Evolutionary conservation across 2,113 vertebrate genomes (phyloP).

Genomic region (Aegotheles bennettii): DNA sequence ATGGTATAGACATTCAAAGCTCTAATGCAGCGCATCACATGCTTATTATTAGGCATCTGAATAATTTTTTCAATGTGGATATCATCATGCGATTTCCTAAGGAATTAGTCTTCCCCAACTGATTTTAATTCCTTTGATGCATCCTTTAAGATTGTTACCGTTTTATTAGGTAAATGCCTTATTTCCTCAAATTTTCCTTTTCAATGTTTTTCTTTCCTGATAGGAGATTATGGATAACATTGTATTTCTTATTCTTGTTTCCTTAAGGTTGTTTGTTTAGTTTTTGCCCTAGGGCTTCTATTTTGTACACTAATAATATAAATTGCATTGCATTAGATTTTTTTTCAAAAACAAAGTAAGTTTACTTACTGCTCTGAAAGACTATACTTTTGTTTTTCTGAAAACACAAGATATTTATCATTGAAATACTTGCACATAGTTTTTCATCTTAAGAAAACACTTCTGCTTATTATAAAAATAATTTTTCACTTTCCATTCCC

Average conservation of each 20-base stretch:
- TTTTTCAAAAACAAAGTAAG: not conserved
- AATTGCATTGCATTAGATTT: not conserved
- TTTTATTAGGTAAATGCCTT: not conserved
- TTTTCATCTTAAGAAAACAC: not conserved
- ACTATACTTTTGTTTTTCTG: not conserved
- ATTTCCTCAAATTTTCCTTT: not conserved
- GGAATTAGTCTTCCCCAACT: not conserved
- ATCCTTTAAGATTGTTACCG: not conserved
- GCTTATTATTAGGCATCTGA: not conserved
- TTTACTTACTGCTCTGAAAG: not conserved
- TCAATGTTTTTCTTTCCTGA: not conserved
- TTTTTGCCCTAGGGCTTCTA: not conserved
- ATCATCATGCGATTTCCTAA: not conserved
- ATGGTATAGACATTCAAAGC: not conserved
- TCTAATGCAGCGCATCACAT: fast-evolving
- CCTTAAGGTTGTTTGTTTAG: not conserved
- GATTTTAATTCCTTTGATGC: not conserved
- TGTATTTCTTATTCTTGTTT: not conserved
- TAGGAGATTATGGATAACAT: not conserved
- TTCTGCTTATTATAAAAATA: not conserved
- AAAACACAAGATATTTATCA: not conserved
- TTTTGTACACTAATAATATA: not conserved
- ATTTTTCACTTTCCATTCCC: not conserved
- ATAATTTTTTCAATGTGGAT: not conserved
- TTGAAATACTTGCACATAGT: not conserved